Percentiles rank a stretch among this genome's conserved stretches.
phyloP scores from a whole-genome alignment of 1,140 invertebrate genomes.

The Ips typographus region DNA sequence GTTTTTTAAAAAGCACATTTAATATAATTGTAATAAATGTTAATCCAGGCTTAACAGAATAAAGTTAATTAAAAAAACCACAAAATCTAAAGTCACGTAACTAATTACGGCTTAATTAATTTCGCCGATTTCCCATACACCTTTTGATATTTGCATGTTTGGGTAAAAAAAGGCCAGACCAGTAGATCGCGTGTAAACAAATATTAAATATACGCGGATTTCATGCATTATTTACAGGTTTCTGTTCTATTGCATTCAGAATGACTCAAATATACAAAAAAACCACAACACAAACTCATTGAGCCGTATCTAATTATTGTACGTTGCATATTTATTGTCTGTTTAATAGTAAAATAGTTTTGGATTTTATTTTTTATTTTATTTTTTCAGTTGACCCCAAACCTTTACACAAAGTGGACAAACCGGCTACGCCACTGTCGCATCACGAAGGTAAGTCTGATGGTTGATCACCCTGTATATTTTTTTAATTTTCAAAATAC shows the following conservation, averaged over 20 bases:
- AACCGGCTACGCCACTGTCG: conserved; percentile 50
- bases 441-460: conserved; percentile 47
- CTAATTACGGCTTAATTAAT: too few relatives aligned
- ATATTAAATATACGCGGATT: conserved; percentile 21
- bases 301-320: conserved; percentile 10
- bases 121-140: too few relatives aligned
- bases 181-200: conserved; percentile 14
- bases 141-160: conserved; percentile 26
- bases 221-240: conserved; percentile 15
- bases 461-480: not conserved
- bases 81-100: too few relatives aligned
- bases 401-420: conserved; percentile 46
- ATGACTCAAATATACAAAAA: conserved; percentile 4
- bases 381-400: conserved; percentile 48
- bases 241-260: conserved; percentile 6
- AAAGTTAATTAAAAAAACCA: too few relatives aligned
- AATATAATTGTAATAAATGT: too few relatives aligned
- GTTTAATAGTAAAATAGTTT: conserved; percentile 14
- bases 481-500: too few relatives aligned
- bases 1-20: too few relatives aligned
- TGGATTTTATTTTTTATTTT: not conserved
- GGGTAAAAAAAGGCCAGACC: conserved; percentile 13
- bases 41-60: too few relatives aligned
- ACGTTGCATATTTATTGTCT: conserved; percentile 16
- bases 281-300: conserved; percentile 18